Conservation (phyloP, 1,140 invertebrate genomes). For the Macrocentrus cingulum region DNA sequence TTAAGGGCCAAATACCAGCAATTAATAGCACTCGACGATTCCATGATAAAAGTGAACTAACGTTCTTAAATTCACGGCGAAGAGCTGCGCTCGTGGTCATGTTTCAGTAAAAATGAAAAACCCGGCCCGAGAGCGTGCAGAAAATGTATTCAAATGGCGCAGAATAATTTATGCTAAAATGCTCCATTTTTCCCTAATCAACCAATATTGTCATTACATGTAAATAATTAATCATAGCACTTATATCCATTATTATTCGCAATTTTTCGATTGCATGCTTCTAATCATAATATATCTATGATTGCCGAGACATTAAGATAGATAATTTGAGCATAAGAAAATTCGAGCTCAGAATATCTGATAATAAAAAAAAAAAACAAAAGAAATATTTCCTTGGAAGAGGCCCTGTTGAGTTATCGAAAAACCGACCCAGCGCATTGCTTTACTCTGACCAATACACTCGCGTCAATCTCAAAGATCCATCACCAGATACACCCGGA, state of each 20-base stretch:
- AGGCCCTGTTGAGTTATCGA: conserved; percentile 43
- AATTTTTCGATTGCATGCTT: no score
- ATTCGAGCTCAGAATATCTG: no score
- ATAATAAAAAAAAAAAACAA: conserved; percentile 13
- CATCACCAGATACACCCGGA: conserved; percentile 19
- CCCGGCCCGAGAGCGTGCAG: no score
- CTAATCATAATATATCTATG: not conserved
- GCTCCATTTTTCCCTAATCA: no score
- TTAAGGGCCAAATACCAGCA: conserved; percentile 34
- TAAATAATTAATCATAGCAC: no score
- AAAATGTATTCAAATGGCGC: no score
- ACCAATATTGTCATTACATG: no score
- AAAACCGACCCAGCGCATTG: conserved; percentile 31
- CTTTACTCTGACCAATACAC: conserved; percentile 47
- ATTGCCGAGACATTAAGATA: no score
- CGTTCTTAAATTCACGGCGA: conserved; percentile 2
- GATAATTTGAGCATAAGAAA: no score
- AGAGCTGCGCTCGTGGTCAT: not conserved
- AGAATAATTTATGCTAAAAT: not conserved
- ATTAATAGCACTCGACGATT: conserved; percentile 30
- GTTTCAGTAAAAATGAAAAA: no score
- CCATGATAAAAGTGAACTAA: conserved; percentile 23
- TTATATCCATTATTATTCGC: not conserved
- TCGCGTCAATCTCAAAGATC: conserved; percentile 38
- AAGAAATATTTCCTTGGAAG: conserved; percentile 32